phyloP scores from a whole-genome alignment of 92 coral and sea anemone species.

The Zoanthus sansibaricus region DNA sequence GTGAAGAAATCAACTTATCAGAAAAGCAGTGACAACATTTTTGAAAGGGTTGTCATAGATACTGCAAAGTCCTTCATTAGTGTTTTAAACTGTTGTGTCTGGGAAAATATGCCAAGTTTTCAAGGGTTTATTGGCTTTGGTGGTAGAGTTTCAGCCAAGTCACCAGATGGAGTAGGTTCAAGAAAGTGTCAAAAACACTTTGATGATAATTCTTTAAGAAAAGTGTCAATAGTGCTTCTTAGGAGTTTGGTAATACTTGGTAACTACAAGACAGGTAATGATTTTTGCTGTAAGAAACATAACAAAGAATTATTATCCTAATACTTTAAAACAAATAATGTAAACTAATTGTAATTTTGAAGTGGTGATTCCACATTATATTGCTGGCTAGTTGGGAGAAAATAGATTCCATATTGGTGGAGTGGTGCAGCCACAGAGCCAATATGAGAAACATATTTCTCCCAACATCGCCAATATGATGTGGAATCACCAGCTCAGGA shows the following conservation, averaged over 20 bases:
- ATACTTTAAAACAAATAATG: too few relatives aligned
- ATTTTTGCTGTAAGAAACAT: constrained; percentile 4
- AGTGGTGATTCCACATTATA: too few relatives aligned
- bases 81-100: constrained; percentile 60
- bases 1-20: background rate
- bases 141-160: constrained; percentile 43
- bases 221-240: constrained; percentile 45
- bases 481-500: too few relatives aligned
- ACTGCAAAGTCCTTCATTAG: constrained; percentile 53
- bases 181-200: background rate
- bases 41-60: background rate
- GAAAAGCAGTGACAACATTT: background rate
- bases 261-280: background rate
- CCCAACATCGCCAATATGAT: too few relatives aligned
- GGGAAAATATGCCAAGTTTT: constrained; percentile 58
- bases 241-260: constrained; percentile 16
- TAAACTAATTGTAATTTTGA: too few relatives aligned
- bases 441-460: too few relatives aligned
- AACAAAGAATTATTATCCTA: background rate
- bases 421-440: too few relatives aligned
- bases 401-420: too few relatives aligned
- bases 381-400: too few relatives aligned
- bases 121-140: constrained; percentile 73
- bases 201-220: constrained; percentile 37
- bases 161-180: background rate